Conservation (phyloP, 2,113 vertebrate genomes). For the Microcebus murinus region DNA sequence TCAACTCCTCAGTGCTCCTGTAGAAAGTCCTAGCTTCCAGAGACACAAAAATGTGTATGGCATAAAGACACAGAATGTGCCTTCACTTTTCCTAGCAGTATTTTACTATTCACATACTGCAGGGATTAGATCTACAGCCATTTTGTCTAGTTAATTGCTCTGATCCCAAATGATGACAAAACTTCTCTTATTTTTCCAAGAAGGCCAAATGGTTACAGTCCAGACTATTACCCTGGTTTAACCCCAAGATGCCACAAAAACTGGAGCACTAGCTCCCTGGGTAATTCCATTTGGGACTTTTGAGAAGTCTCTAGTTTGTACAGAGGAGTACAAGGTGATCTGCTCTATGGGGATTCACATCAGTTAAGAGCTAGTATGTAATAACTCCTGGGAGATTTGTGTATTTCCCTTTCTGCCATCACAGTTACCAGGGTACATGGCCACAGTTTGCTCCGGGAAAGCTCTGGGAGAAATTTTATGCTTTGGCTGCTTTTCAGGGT, state of each 20-base stretch:
- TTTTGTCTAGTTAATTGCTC: background rate
- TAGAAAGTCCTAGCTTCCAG: background rate
- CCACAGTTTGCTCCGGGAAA: background rate
- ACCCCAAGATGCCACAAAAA: background rate
- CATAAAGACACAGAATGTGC: background rate
- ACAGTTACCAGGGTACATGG: background rate
- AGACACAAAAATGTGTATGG: background rate
- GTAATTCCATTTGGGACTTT: background rate
- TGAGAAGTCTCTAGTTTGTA: background rate
- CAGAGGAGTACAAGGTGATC: background rate
- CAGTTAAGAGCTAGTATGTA: background rate
- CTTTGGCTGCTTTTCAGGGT: background rate
- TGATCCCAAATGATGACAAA: background rate
- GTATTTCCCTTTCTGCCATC: background rate
- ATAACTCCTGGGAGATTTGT: background rate
- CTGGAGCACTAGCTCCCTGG: background rate
- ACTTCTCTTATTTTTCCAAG: background rate
- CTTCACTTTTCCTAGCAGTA: background rate
- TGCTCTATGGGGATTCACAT: background rate
- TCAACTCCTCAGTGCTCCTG: background rate
- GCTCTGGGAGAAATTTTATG: background rate
- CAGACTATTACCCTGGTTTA: background rate
- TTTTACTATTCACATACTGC: background rate
- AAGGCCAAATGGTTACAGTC: background rate
- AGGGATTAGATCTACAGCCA: background rate